Base-by-base conservation (phyloP, 2,888 invertebrate species). In the Copidosoma aretas region DNA sequence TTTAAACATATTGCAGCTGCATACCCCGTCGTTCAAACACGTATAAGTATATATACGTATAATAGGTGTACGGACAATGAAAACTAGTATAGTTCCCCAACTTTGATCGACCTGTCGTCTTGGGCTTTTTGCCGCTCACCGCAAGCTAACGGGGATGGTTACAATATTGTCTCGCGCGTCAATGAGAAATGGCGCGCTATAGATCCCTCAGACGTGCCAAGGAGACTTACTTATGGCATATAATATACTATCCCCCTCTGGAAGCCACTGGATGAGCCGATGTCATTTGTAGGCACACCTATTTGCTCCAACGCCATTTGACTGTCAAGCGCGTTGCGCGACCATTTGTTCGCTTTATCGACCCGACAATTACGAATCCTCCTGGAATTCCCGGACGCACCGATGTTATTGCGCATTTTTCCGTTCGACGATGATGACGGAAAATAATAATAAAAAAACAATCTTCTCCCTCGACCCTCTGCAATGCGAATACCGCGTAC, bases 171-270 rank as follows among this genome's bases (percentile, higher is more conserved):
- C 80, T 76, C 24, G 67, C 73, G 71, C 72, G 72, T 72, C 75
- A 71, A 79, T 81, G 81, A 82, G 81, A 82, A 81, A 82, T 82
- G 78, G 77, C 70, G 12, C 61, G 74, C 70, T 80, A 81, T 81
- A 80, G 78, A 81, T 81, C 80, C 77, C 79, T 19, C 49, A 24
- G 56, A 79, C 79, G 75, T 72, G 72, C 66, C 70, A 76, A 73
- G 24, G 12, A 51, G 43, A 15, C 39, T 10, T 41, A 52, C 32
- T 17, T n/a, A n/a, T n/a, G n/a, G n/a, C n/a, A n/a, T n/a, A n/a
- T n/a, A n/a, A n/a, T n/a, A n/a, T n/a, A n/a, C n/a, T n/a, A n/a
- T n/a, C 17, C n/a, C 21, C 32, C 32, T n/a, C n/a, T n/a, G n/a
- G n/a, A n/a, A 52, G 24, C 24, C 24, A 46, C 17, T n/a, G 43